Evolutionary conservation across 2,797 vertebrate genomes (phyloP).

Genomic region (Psittacula echo): DNA sequence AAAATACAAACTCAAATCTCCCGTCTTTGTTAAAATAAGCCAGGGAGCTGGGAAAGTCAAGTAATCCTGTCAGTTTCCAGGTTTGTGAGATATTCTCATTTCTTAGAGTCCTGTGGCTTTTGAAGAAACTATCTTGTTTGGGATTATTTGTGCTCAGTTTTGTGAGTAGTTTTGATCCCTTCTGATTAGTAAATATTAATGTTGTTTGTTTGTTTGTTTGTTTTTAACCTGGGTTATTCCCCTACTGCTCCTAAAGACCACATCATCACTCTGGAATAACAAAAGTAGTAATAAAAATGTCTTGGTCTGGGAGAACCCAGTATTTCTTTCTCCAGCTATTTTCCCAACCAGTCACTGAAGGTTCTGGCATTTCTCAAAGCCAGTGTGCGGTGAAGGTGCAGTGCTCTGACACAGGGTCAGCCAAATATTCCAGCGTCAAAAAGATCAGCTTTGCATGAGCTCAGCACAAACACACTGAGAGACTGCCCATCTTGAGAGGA

Average conservation of each 20-base stretch:
- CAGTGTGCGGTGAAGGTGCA: background rate
- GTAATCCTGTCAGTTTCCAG: background rate
- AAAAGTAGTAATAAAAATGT: background rate
- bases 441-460: background rate
- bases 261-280: background rate
- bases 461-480: background rate
- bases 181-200: background rate
- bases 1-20: background rate
- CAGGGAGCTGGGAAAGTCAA: background rate
- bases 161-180: background rate
- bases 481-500: background rate
- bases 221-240: background rate
- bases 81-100: background rate
- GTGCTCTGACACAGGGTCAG: rapidly evolving
- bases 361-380: background rate
- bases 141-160: background rate
- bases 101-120: background rate
- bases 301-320: background rate
- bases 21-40: background rate
- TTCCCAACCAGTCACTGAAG: background rate
- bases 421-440: background rate
- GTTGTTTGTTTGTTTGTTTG: too few species aligned
- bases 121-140: background rate
- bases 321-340: background rate
- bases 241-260: background rate